Evolutionary conservation across 30 jellyfish, hydroid and myxozoan genomes (phyloP).

Genomic region (Cassiopea andromeda): DNA sequence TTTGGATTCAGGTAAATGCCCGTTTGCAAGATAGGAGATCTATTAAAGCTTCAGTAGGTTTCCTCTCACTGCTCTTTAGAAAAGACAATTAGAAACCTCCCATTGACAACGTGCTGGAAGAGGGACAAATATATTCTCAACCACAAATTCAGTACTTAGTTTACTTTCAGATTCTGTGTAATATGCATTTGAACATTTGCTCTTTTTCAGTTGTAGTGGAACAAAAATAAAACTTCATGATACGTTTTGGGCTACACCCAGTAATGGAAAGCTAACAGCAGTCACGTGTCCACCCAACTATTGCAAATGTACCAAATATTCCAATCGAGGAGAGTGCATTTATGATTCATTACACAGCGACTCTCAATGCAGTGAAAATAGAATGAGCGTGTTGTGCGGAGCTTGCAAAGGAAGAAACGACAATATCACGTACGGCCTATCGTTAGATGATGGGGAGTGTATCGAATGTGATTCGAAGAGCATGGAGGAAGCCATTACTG

Average conservation of each 20-base stretch:
- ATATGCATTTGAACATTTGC: no score
- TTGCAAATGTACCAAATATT: constrained; percentile 50
- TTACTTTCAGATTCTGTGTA: no score
- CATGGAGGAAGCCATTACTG: neutral
- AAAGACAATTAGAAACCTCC: no score
- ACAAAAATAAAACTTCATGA: constrained; percentile 9
- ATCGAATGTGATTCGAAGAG: constrained; percentile 2
- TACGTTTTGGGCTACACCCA: constrained; percentile 46
- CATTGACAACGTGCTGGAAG: no score
- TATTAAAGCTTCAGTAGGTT: no score
- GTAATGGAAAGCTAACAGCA: neutral
- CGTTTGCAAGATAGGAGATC: no score
- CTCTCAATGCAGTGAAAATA: constrained; percentile 63
- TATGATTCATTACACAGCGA: constrained; percentile 49
- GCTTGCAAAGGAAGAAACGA: constrained; percentile 17
- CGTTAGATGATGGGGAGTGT: constrained; percentile 40
- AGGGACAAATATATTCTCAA: no score
- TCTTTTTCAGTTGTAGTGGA: constrained; percentile 59
- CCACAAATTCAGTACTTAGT: no score
- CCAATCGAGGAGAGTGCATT: neutral
- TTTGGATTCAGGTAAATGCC: no score
- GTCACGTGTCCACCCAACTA: constrained; percentile 54
- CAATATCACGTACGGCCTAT: constrained; percentile 23
- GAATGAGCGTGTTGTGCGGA: constrained; percentile 72
- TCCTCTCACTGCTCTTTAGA: no score